A percentile compares a stretch with the other conserved stretches of the same genome.
Evolutionary conservation across 1,140 invertebrate species (phyloP).

Genomic region (Drosophila watanabei): DNA sequence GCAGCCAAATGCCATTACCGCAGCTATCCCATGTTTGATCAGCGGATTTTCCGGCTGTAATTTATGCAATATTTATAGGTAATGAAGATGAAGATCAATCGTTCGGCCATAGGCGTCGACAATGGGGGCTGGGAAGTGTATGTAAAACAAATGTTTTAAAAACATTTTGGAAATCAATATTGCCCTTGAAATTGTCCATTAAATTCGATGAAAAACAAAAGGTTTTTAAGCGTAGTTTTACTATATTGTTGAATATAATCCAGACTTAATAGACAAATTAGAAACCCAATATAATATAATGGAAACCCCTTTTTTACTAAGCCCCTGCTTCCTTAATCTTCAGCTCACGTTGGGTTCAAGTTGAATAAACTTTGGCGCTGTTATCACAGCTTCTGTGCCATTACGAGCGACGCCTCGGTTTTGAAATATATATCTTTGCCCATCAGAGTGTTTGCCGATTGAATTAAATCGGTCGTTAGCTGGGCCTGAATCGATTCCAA

Average conservation of each 20-base stretch:
- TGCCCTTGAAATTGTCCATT: conserved; percentile 5
- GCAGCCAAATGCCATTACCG: conserved; percentile 32
- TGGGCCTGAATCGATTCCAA: conserved; percentile 25
- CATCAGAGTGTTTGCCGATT: conserved; percentile 58
- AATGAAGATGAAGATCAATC: conserved; percentile 41
- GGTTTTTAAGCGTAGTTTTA: too few relatives aligned
- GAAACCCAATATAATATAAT: neutral
- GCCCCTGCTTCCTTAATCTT: conserved; percentile 25
- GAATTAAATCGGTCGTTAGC: conserved; percentile 55
- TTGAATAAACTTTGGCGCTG: conserved; percentile 59
- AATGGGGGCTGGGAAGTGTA: neutral
- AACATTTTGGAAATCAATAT: neutral
- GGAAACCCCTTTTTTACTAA: neutral
- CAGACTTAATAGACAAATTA: neutral
- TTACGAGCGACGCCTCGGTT: conserved; percentile 44
- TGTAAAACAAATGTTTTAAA: neutral
- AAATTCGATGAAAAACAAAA: neutral
- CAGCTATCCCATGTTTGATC: conserved; percentile 47
- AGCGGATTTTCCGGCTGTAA: conserved; percentile 55
- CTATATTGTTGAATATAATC: neutral
- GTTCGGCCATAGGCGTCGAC: conserved; percentile 18
- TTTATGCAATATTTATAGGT: conserved; percentile 58
- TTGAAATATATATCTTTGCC: conserved; percentile 42
- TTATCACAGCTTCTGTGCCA: conserved; percentile 53
- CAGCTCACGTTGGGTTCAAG: conserved; percentile 9